phyloP scores from a whole-genome alignment of 1,140 invertebrate genomes.

The Eupeodes corollae region DNA sequence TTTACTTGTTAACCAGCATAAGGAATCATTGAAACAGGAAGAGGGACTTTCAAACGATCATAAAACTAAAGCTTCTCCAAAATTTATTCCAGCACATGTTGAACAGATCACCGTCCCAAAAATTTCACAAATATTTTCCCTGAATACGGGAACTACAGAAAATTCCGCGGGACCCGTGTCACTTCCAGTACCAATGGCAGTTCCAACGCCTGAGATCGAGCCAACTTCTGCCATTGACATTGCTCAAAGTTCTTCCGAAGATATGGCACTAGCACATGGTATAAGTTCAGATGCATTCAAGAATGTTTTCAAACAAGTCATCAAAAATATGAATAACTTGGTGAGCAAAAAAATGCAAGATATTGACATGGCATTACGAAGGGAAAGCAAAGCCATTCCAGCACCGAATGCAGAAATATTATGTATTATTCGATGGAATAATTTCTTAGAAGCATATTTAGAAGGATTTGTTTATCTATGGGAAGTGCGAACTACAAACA shows the following conservation, averaged over 20 bases:
- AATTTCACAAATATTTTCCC: no score
- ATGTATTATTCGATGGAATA: conserved; percentile 30
- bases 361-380: conserved; percentile 26
- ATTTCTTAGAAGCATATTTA: conserved; percentile 26
- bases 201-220: not conserved
- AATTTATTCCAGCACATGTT: no score
- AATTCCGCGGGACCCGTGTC: no score
- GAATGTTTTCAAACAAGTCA: conserved; percentile 22
- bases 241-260: not conserved
- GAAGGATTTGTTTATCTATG: conserved; percentile 26
- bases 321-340: conserved; percentile 28
- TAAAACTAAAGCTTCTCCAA: no score
- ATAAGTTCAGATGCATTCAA: conserved; percentile 3
- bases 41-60: no score
- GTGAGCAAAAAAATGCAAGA: conserved; percentile 36
- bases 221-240: conserved; percentile 1
- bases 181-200: no score
- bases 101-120: no score
- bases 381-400: conserved; percentile 31
- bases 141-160: no score
- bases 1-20: no score
- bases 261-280: conserved; percentile 3
- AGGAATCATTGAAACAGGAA: no score
- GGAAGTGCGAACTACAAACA: conserved; percentile 22
- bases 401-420: conserved; percentile 29